These are phyloP conservation scores for Diplosoma virens DNA, from an alignment of 23 tunicate genomes.

Conservation along the genomic window DNA sequence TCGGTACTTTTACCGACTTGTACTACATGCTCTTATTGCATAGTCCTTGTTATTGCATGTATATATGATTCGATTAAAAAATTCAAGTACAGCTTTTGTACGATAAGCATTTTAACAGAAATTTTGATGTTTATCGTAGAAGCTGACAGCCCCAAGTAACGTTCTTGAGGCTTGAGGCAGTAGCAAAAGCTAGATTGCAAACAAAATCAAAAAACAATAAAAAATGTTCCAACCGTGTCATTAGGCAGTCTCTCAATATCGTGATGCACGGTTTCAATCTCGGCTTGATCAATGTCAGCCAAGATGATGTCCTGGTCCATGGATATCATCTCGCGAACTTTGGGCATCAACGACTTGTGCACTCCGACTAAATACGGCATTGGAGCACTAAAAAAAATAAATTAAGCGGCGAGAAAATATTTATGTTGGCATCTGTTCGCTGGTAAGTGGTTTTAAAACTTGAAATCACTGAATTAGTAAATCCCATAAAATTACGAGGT, in stretches of 20 bases:
- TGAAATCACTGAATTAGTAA: too few relatives aligned
- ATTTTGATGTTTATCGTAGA: too few relatives aligned
- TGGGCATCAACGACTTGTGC: slow-evolving; percentile 73
- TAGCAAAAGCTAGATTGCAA: too few relatives aligned
- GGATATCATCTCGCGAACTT: slow-evolving; percentile 39
- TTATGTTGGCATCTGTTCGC: neutral
- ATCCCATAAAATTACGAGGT: too few relatives aligned
- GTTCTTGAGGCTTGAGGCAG: too few relatives aligned
- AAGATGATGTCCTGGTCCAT: slow-evolving; percentile 56
- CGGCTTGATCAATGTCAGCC: slow-evolving; percentile 72
- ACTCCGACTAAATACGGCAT: slow-evolving; percentile 89
- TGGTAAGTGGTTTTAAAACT: neutral
- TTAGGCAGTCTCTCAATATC: slow-evolving; percentile 64
- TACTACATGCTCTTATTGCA: too few relatives aligned
- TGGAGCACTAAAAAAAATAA: slow-evolving; percentile 51
- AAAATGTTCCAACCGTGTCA: slow-evolving; percentile 39
- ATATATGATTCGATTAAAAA: too few relatives aligned
- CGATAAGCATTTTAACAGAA: too few relatives aligned
- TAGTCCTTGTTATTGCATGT: too few relatives aligned
- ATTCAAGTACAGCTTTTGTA: too few relatives aligned
- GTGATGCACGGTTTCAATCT: slow-evolving; percentile 36
- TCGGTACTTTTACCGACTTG: too few relatives aligned
- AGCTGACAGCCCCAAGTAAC: too few relatives aligned
- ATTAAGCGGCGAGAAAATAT: neutral
- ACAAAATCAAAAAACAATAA: neutral